phyloP scores from a whole-genome alignment of 2,113 vertebrate genomes.

The Phylloscopus trochilus region DNA sequence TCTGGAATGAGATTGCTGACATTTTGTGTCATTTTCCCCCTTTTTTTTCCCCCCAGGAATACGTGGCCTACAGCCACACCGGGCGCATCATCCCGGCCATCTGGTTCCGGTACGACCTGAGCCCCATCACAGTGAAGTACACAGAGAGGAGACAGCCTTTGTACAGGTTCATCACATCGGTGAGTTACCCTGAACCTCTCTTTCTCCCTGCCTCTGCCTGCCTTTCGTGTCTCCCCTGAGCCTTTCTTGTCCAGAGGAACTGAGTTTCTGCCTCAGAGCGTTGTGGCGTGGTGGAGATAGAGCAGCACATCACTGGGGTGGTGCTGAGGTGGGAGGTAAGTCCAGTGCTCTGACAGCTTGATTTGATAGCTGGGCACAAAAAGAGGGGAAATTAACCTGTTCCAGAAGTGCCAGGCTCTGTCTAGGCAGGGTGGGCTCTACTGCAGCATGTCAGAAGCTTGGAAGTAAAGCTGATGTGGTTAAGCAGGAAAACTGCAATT shows the following conservation, averaged over 20 bases:
- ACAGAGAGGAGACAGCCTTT: constrained; percentile 93
- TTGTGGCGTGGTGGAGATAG: background rate
- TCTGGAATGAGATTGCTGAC: background rate
- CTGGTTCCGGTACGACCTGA: constrained; percentile 98
- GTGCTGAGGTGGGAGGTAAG: background rate
- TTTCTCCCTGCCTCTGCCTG: background rate
- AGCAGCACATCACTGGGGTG: background rate
- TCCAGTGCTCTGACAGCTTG: background rate
- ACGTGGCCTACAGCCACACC: constrained; percentile 96
- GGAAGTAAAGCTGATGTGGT: background rate
- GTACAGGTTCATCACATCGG: constrained; percentile 97
- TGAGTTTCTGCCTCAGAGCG: background rate
- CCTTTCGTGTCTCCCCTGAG: background rate
- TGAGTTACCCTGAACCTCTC: constrained; percentile 69
- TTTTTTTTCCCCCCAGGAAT: constrained; percentile 79
- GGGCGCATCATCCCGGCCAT: constrained; percentile 97
- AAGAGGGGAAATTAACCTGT: background rate
- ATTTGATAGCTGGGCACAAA: background rate
- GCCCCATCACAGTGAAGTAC: constrained; percentile 99
- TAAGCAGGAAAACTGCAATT: background rate
- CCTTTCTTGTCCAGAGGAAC: background rate
- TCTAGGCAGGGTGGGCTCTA: background rate
- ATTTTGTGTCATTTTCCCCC: background rate
- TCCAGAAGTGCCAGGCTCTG: background rate
- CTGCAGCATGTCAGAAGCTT: background rate